phyloP scores from a whole-genome alignment of 1,140 invertebrate species.

The Heliconius melpomene region DNA sequence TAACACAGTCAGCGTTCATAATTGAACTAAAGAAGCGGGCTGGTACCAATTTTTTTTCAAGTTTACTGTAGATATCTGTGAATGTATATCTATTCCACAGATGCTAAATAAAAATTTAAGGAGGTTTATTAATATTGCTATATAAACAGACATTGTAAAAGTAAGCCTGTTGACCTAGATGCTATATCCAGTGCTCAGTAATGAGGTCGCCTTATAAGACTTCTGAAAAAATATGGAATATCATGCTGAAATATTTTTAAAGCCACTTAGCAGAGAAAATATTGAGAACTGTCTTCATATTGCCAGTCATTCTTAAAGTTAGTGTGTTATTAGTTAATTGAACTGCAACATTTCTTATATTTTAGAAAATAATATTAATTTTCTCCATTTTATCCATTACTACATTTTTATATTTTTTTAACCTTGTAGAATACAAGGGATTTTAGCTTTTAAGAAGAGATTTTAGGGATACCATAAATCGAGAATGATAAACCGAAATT shows the following conservation, averaged over 20 bases:
- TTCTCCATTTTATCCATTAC: too few species aligned
- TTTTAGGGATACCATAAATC: too few species aligned
- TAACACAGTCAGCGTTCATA: too few species aligned
- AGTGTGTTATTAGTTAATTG: neutral
- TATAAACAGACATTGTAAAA: constrained; percentile 17
- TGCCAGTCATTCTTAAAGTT: neutral
- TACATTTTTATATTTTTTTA: too few species aligned
- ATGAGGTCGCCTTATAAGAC: constrained; percentile 19
- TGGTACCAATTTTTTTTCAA: too few species aligned
- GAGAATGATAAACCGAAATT: too few species aligned
- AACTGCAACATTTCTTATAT: neutral
- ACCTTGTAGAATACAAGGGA: too few species aligned
- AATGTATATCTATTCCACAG: too few species aligned
- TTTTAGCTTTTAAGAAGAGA: too few species aligned
- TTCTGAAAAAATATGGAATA: constrained; percentile 1
- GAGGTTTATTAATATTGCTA: constrained; percentile 9
- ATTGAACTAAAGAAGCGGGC: too few species aligned
- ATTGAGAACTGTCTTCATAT: too few species aligned
- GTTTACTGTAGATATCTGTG: too few species aligned
- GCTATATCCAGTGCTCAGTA: constrained; percentile 25
- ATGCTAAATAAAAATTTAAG: neutral
- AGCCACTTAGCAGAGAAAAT: neutral
- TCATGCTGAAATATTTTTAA: neutral
- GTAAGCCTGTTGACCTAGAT: constrained; percentile 25
- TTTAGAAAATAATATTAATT: neutral